Base-by-base conservation (phyloP, 2,113 vertebrate genomes). In the Abramis brama region DNA sequence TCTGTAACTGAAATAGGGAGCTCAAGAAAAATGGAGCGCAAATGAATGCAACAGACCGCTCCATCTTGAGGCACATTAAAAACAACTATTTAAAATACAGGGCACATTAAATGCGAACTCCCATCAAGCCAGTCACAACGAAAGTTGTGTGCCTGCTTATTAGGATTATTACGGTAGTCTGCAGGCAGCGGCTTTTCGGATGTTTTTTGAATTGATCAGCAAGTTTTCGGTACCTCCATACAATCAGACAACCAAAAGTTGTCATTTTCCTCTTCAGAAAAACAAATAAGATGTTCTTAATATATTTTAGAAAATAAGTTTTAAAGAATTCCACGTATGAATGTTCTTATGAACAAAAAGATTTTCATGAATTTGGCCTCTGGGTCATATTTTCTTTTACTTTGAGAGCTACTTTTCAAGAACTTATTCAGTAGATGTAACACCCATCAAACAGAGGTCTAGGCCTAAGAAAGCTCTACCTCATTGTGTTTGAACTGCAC, bases 401-500 rank as follows among this genome's bases (percentile, higher is more conserved):
- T 74, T 75, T 68, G 6, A 75, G 43, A 75, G 21, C n/a, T 75
- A 15, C 39, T 2, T 52, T 15, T 76, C 25, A 21, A 19, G 73
- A 75, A 30, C 13, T 30, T 52, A 30, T 77, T 77, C 47, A 17
- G 74, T 55, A 77, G 45, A 25, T 19, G 23, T 75, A 25, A 17
- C n/a, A 27, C 23, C 43, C 2, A 25, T 52, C 36, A 30, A 23
- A 60, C 50, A 80, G 33, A 59, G n/a, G 25, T 80, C 59, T 55
- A 76, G 45, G 68, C 17, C 45, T 68, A 19, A 43, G 12, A 27
- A 50, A 64, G 71, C 47, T 70, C 1, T 47, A 78, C 68, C 45
- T 79, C 84, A 25, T 36, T 21, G 13, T 45, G 7, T 68, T 79
- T 84, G 19, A 75, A 79, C 83, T 50, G 52, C 23, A 23, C 33